phyloP scores from a whole-genome alignment of 2,113 vertebrate species.

The Orcinus orca region DNA sequence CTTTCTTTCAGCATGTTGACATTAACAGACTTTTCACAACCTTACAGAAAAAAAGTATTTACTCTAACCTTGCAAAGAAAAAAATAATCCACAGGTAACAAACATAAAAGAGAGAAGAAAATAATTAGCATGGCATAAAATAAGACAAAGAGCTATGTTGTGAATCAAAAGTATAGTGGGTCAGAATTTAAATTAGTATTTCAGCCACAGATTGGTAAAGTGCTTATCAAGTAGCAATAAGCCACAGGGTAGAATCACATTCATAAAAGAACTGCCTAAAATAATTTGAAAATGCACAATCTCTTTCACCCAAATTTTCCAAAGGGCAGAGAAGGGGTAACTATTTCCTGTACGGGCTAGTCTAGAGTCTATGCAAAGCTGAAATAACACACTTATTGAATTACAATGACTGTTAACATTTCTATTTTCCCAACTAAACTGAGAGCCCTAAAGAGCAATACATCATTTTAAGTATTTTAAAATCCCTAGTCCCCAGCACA shows the following conservation, averaged over 20 bases:
- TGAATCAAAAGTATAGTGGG: background rate
- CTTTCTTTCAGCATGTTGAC: slow-evolving; percentile 19
- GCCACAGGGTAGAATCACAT: background rate
- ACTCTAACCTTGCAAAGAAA: background rate
- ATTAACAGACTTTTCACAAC: slow-evolving; percentile 37
- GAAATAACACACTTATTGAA: background rate
- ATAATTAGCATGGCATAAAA: slow-evolving; percentile 17
- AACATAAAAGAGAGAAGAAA: slow-evolving; percentile 4
- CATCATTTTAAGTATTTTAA: background rate
- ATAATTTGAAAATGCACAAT: background rate
- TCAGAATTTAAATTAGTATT: slow-evolving; percentile 7
- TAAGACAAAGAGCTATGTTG: background rate
- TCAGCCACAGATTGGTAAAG: background rate
- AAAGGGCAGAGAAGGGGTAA: background rate
- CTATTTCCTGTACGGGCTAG: background rate
- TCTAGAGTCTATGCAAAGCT: background rate
- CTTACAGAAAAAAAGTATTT: background rate
- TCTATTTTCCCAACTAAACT: background rate
- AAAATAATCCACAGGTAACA: slow-evolving; percentile 9
- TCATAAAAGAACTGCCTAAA: slow-evolving; percentile 23
- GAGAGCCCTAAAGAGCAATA: background rate
- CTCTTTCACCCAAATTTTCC: background rate
- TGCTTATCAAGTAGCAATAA: slow-evolving; percentile 13
- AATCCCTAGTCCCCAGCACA: background rate
- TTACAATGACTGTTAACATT: background rate